Conservation (phyloP, 2,797 vertebrate genomes). For the Hephaestus fuliginosus region DNA sequence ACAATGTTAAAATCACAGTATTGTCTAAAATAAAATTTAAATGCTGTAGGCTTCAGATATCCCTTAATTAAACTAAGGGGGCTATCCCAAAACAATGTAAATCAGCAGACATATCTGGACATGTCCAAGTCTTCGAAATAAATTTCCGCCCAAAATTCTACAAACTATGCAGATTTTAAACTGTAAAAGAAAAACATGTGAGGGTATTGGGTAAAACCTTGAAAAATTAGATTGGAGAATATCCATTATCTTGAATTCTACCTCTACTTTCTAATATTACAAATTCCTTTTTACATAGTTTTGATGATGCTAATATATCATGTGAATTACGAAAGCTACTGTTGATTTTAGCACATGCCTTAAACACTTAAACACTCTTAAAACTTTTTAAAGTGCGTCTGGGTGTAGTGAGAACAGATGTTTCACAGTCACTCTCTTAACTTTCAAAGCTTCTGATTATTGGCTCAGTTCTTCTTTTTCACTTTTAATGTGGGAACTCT, state of each 20-base stretch:
- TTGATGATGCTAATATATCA: background rate
- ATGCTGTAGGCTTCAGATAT: background rate
- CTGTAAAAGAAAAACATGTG: background rate
- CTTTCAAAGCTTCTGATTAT: conserved; percentile 44
- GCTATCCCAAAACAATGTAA: background rate
- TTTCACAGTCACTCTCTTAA: conserved; percentile 51
- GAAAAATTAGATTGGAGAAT: background rate
- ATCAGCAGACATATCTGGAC: background rate
- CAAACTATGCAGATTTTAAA: background rate
- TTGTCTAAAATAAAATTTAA: background rate
- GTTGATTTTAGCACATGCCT: conserved; percentile 6
- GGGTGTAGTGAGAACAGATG: conserved; percentile 69
- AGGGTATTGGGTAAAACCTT: background rate
- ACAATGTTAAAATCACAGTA: background rate
- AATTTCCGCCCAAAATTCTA: background rate
- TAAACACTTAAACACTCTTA: background rate
- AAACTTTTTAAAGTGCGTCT: conserved; percentile 25
- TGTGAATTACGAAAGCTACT: background rate
- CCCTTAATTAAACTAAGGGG: background rate
- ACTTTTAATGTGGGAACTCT: conserved; percentile 89
- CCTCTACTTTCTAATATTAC: background rate
- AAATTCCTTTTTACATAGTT: background rate
- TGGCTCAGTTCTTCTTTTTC: conserved; percentile 83
- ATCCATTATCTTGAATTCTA: background rate
- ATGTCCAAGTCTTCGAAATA: background rate